phyloP scores from a whole-genome alignment of 2,888 invertebrate species.

The Pristionchus fissidentatus region DNA sequence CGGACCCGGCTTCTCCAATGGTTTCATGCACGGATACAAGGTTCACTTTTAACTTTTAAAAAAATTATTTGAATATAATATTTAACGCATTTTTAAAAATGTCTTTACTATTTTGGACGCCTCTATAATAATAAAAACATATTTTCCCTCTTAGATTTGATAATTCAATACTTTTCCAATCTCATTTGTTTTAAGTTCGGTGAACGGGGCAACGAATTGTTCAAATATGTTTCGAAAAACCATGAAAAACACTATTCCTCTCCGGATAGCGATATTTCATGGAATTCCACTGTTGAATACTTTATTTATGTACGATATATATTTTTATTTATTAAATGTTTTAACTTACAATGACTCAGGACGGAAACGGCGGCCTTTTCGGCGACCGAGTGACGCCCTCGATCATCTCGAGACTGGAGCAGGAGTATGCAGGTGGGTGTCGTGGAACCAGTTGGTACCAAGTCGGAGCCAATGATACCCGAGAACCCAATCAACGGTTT shows the following conservation, averaged over 20 bases:
- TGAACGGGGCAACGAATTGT: no score
- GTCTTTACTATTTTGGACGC: no score
- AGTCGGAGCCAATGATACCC: not conserved
- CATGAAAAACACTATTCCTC: not conserved
- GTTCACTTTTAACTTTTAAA: not conserved
- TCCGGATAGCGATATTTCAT: not conserved
- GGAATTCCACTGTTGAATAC: not conserved
- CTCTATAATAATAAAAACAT: no score
- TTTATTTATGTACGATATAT: no score
- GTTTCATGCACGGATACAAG: constrained; percentile 75
- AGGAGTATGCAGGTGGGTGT: constrained; percentile 67
- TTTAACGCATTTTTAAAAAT: not conserved
- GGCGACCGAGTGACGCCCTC: constrained; percentile 75
- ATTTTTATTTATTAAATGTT: not conserved
- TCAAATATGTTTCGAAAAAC: not conserved
- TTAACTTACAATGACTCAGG: no score
- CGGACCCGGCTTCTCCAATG: constrained; percentile 73
- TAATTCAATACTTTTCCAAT: no score
- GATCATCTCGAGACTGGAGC: constrained; percentile 73
- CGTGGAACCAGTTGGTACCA: not conserved
- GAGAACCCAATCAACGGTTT: not conserved
- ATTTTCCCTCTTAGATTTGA: not conserved
- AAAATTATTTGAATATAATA: not conserved
- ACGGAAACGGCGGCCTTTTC: constrained; percentile 75
- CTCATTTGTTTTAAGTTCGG: no score